These are phyloP conservation scores for Hirundichthys speculiger DNA, from an alignment of 2,113 vertebrate species.

Conservation along the genomic window DNA sequence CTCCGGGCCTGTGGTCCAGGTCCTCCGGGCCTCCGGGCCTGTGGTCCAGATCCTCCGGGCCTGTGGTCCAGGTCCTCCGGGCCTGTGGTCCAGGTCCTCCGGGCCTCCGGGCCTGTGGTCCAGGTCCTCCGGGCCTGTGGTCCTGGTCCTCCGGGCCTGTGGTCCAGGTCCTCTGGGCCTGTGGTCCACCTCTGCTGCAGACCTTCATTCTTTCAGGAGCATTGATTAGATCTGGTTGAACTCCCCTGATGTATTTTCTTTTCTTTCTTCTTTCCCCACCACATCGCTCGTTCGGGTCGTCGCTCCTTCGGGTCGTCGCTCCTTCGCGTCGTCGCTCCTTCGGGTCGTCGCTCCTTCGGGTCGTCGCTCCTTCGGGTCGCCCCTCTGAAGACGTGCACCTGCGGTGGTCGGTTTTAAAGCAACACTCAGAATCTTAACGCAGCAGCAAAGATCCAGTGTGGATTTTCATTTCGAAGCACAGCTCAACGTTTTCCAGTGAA, in stretches of 20 bases:
- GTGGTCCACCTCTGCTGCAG: no score
- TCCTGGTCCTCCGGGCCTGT: no score
- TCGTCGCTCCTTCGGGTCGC: background rate
- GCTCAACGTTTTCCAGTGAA: conserved; percentile 40
- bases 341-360: background rate
- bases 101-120: no score
- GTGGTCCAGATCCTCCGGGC: no score
- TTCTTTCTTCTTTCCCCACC: background rate
- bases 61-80: no score
- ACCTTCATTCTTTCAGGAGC: no score
- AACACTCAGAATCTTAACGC: background rate
- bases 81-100: no score
- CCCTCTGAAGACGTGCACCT: background rate
- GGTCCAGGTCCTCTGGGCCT: no score
- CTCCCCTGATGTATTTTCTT: background rate
- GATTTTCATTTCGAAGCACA: conserved; percentile 18
- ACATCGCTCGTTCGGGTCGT: no score
- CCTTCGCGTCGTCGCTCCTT: background rate
- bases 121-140: no score
- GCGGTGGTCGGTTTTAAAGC: background rate
- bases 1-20: no score
- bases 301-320: background rate
- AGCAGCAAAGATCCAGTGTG: background rate
- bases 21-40: no score
- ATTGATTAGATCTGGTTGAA: background rate